These are phyloP conservation scores for Therioaphis trifolii DNA, from an alignment of 2,888 invertebrate species.

Conservation along the genomic window DNA sequence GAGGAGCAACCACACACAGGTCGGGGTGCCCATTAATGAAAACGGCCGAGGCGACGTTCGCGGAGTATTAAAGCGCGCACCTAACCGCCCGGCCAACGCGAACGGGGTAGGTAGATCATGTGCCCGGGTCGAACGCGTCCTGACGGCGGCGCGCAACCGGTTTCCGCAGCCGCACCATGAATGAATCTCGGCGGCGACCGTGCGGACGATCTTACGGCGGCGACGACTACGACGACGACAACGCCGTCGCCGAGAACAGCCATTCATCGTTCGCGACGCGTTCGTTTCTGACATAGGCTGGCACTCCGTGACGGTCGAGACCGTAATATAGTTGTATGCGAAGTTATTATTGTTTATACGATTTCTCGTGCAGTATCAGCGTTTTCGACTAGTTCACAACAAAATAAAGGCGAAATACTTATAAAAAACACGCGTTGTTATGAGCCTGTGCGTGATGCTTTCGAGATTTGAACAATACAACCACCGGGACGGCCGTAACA, in stretches of 20 bases:
- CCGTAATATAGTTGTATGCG: background rate
- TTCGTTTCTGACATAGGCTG: background rate
- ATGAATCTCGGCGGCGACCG: slow-evolving; percentile 51
- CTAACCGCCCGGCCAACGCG: background rate
- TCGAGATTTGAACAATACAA: slow-evolving; percentile 38
- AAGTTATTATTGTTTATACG: background rate
- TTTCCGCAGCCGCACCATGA: slow-evolving; percentile 59
- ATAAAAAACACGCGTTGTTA: slow-evolving; percentile 22
- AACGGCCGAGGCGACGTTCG: slow-evolving; percentile 42
- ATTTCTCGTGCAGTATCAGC: no score
- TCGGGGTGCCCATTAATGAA: slow-evolving; percentile 58
- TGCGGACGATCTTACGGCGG: slow-evolving; percentile 41
- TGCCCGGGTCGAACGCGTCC: slow-evolving; percentile 36
- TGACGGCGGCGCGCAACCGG: slow-evolving; percentile 60
- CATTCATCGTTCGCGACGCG: slow-evolving; percentile 54
- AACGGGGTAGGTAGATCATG: background rate
- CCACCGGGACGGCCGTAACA: slow-evolving; percentile 64
- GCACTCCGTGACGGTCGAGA: no score
- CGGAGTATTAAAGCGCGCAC: background rate
- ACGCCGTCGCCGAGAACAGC: slow-evolving; percentile 1
- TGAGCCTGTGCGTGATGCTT: slow-evolving; percentile 53
- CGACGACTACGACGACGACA: background rate
- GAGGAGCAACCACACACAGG: slow-evolving; percentile 30
- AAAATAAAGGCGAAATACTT: no score
- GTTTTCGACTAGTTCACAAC: background rate